Percentiles rank a stretch among this genome's conserved stretches.
Evolutionary conservation across 2,797 vertebrate species (phyloP).

Genomic region (Clarias fuscus): DNA sequence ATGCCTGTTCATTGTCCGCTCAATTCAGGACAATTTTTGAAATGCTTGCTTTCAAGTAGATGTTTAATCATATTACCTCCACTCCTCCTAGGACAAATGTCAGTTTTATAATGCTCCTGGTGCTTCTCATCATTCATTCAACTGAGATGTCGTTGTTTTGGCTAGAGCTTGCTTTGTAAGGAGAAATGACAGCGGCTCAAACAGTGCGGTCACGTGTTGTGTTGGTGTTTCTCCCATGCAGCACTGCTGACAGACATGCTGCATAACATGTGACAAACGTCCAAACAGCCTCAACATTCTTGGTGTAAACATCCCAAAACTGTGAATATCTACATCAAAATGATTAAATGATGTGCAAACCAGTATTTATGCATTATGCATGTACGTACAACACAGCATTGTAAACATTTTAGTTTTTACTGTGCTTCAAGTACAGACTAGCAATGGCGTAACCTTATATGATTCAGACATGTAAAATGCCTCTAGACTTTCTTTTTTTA

Average conservation of each 20-base stretch:
- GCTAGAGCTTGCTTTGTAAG: conserved; percentile 34
- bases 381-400: not conserved
- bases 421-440: conserved; percentile 20
- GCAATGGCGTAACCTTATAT: not conserved
- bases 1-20: not conserved
- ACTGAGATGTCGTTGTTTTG: conserved; percentile 33
- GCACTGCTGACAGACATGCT: conserved; percentile 48
- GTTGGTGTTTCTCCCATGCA: conserved; percentile 43
- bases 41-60: conserved; percentile 12
- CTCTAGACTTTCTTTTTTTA: conserved; percentile 27
- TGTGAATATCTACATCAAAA: conserved; percentile 30
- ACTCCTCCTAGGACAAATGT: not conserved
- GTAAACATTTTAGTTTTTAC: not conserved
- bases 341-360: not conserved
- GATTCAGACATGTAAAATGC: conserved; percentile 33
- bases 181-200: conserved; percentile 45
- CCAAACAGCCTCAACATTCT: conserved; percentile 43
- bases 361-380: conserved; percentile 5
- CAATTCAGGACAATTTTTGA: not conserved
- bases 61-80: conserved; percentile 25
- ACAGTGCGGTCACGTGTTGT: conserved; percentile 30
- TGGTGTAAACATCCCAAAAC: not conserved
- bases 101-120: conserved; percentile 27
- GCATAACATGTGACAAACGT: conserved; percentile 36
- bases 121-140: conserved; percentile 35